Percentiles rank a stretch among this genome's conserved stretches.
phyloP scores from a whole-genome alignment of 1,140 invertebrate species.

The Drosophila miranda region DNA sequence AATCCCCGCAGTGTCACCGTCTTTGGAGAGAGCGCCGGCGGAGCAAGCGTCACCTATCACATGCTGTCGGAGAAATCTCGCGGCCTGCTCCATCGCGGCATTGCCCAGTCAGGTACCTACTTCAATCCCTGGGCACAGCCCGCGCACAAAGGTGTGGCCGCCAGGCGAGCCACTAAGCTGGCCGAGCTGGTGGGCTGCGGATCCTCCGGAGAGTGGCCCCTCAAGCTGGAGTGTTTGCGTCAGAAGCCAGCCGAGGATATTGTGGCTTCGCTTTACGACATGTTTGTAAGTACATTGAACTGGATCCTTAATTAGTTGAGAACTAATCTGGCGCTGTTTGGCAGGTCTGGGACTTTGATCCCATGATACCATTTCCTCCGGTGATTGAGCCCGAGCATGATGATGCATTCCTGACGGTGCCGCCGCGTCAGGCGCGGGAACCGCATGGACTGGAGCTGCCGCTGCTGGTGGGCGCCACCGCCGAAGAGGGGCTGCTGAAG shows the following conservation, averaged over 20 bases:
- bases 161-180: constrained; percentile 85
- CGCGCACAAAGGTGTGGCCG: constrained; percentile 84
- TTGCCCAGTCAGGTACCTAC: constrained; percentile 91
- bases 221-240: constrained; percentile 85
- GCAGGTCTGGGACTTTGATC: constrained; percentile 87
- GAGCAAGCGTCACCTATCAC: constrained; percentile 86
- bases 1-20: constrained; percentile 86
- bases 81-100: constrained; percentile 88
- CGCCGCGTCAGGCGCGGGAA: constrained; percentile 83
- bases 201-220: constrained; percentile 71
- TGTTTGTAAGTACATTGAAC: constrained; percentile 83
- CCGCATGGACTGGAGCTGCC: constrained; percentile 85
- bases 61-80: constrained; percentile 87
- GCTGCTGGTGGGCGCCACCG: constrained; percentile 87
- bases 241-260: constrained; percentile 85
- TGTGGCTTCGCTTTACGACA: constrained; percentile 84
- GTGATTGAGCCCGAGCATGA: constrained; percentile 86
- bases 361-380: constrained; percentile 89
- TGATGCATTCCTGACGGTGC: constrained; percentile 86
- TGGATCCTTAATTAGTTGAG: not conserved
- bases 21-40: constrained; percentile 90
- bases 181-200: constrained; percentile 85
- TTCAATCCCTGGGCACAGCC: constrained; percentile 90
- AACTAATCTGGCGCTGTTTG: not conserved
- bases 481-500: constrained; percentile 87